These are phyloP conservation scores for Xenops minutus DNA, from an alignment of 2,797 vertebrate species.

Conservation along the genomic window DNA sequence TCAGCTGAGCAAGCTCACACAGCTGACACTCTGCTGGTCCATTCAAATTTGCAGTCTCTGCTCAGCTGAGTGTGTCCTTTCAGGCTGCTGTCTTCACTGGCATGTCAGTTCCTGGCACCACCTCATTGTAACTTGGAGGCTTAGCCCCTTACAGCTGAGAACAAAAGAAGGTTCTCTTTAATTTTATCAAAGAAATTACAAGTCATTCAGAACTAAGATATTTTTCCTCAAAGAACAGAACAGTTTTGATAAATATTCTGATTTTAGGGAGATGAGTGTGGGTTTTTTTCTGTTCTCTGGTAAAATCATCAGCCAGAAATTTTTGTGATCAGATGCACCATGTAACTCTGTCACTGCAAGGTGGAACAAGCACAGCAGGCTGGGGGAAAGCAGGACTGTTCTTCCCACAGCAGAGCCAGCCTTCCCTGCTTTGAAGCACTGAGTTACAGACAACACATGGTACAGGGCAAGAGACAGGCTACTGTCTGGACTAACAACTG, in stretches of 20 bases:
- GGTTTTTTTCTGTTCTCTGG: neutral
- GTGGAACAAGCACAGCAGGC: neutral
- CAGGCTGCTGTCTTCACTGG: neutral
- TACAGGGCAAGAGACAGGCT: neutral
- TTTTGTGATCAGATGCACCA: neutral
- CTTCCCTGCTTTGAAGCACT: neutral
- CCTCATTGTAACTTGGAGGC: neutral
- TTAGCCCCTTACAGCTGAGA: neutral
- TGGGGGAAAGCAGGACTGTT: neutral
- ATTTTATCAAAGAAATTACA: neutral
- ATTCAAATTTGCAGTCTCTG: neutral
- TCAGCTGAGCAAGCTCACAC: neutral
- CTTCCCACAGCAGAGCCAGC: neutral
- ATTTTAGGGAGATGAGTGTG: rapidly evolving
- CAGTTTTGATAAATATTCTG: neutral
- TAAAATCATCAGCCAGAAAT: neutral
- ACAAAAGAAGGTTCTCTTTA: neutral
- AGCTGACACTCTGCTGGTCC: neutral
- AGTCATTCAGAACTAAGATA: neutral
- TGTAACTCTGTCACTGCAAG: neutral
- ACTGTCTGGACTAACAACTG: neutral
- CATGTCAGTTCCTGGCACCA: neutral
- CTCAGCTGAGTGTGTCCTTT: neutral
- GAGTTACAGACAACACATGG: neutral
- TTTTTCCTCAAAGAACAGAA: neutral